Conservation (phyloP, 2,888 invertebrate species). For the Keiferia lycopersicella region DNA sequence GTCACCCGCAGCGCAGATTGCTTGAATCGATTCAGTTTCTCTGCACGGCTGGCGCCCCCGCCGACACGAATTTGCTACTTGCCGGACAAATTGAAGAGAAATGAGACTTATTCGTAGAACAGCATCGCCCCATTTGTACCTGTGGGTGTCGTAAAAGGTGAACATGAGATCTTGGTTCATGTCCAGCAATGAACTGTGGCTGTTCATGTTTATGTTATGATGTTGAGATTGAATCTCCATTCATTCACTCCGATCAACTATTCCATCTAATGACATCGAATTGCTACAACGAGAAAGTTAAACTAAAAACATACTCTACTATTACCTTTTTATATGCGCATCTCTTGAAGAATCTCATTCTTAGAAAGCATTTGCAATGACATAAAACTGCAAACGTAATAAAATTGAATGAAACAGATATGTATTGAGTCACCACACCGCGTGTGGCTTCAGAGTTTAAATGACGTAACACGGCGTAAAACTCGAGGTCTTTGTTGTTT, state of each 20-base stretch:
- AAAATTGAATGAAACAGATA: slow-evolving; percentile 26
- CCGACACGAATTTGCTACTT: slow-evolving; percentile 33
- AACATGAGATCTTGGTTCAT: no score
- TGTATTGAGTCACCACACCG: slow-evolving; percentile 25
- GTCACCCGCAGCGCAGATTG: slow-evolving; percentile 62
- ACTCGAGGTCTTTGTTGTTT: slow-evolving; percentile 22
- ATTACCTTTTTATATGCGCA: background rate
- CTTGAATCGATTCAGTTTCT: slow-evolving; percentile 70
- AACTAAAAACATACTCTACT: background rate
- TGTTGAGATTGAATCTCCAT: slow-evolving; percentile 43
- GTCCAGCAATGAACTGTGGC: no score
- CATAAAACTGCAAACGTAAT: slow-evolving; percentile 1
- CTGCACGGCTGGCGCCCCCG: slow-evolving; percentile 41
- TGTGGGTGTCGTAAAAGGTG: no score
- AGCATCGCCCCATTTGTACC: no score
- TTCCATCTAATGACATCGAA: slow-evolving; percentile 1
- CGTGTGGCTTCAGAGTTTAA: slow-evolving; percentile 38
- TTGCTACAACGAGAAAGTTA: background rate
- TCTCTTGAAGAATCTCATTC: background rate
- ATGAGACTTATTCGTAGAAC: slow-evolving; percentile 53
- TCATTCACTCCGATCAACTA: background rate
- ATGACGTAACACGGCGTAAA: slow-evolving; percentile 50
- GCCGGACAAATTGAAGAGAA: slow-evolving; percentile 48
- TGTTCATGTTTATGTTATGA: no score
- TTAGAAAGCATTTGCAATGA: background rate